Evolutionary conservation across 2,797 vertebrate species (phyloP), one percentile per base, ranked within the genome.

Genomic region (Fistularia tabacaria): DNA sequence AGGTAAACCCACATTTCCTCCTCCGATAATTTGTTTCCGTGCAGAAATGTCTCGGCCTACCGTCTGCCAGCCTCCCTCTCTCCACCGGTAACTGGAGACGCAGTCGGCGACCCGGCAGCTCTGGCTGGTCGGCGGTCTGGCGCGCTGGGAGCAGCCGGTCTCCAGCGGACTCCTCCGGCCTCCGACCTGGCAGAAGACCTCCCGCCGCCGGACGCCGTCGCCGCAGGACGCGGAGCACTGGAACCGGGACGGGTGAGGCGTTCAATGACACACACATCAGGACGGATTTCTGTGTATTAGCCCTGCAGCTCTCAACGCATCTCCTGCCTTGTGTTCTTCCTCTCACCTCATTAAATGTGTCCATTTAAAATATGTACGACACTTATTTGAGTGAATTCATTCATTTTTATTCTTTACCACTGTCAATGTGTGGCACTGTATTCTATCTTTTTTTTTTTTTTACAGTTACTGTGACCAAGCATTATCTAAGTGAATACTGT

Each of bases 221-320:
- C 93, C 93, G 8, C 96, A 97, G 54, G 94, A 93, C 41, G 85
- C 92, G 0, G 94, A 97, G 66, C 94, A 96, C 95, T 97, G 66
- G 73, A 51, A 78, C 7, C 15, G 81, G 43, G 73, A 62, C 38
- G 81, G 60, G 91, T 91, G 83, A 87, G 87, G 71, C 8, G 41
- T 56, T 42, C 42, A 0, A 49, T 25, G 25, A 25, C 25, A 25
- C 25, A 25, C 25, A 25, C 5, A 25, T 25, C 25, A 25, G 25
- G 25, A 25, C 25, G 25, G 25, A 25, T 25, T 25, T 25, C 25
- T 25, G 25, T 25, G 25, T 25, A 25, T 25, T 25, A 25, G 25
- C 25, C 25, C 25, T 3, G 25, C 5, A 25, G 25, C 25, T 25
- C 25, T 25, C 25, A 25, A 25, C 25, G 25, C 25, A 25, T 25